phyloP scores from a whole-genome alignment of 2,113 vertebrate species.

The Brienomyrus brachyistius region DNA sequence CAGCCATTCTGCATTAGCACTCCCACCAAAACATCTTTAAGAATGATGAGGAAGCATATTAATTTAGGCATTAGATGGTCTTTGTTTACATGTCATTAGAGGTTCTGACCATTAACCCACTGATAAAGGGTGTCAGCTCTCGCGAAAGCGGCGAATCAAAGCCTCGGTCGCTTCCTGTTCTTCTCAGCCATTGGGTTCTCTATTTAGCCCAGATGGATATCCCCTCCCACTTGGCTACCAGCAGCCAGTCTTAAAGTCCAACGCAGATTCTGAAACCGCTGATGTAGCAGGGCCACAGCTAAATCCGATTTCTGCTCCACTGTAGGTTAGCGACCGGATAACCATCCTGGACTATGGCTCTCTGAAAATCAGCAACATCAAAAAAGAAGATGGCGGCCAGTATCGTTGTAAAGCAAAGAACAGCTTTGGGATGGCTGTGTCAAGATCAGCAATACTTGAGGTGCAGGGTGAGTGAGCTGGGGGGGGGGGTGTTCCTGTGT shows the following conservation, averaged over 20 bases:
- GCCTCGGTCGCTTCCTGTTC: background rate
- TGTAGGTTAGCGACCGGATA: conserved; percentile 75
- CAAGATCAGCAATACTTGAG: conserved; percentile 77
- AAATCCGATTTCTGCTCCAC: background rate
- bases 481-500: background rate
- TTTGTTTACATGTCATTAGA: background rate
- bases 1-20: background rate
- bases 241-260: background rate
- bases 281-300: background rate
- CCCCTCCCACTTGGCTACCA: background rate
- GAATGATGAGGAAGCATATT: background rate
- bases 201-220: background rate
- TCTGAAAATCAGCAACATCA: conserved; percentile 86
- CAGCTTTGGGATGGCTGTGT: conserved; percentile 87
- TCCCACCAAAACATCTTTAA: background rate
- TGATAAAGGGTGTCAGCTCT: background rate
- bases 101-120: background rate
- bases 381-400: conserved; percentile 86
- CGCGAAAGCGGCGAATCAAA: background rate
- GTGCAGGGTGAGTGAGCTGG: conserved; percentile 73
- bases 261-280: background rate
- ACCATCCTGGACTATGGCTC: conserved; percentile 85
- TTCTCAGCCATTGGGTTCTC: background rate
- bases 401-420: conserved; percentile 91
- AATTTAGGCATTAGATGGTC: background rate